Evolutionary conservation across 2,113 vertebrate species (phyloP), one percentile per base, ranked within the genome.

Genomic region (Cyrtonyx montezumae): DNA sequence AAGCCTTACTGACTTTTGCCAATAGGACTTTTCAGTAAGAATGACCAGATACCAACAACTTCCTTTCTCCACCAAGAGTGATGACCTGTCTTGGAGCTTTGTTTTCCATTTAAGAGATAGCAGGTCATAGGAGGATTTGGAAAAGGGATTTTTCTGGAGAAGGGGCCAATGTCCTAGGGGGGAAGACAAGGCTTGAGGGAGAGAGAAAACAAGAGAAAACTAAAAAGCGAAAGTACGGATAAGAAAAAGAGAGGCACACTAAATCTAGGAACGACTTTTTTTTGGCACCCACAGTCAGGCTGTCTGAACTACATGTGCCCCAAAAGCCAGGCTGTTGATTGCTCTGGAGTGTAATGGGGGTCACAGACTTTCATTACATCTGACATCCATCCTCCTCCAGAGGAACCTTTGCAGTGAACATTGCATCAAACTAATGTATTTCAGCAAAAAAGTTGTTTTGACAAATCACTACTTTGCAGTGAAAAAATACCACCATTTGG

Each of bases 231-330:
- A 26, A 91, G 26, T 3, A 6, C 6, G 65, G 42, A 11, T 1
- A 70, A 20, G 22, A 87, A 14, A 46, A 61, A 12, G 18, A 63
- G 37, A 73, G 20, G 25, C 22, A 73, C 45, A 26, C 3, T 48
- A 62, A 62, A 40, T 8, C 13, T 5, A 56, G 63, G 21, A 58
- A 36, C 67, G 30, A 10, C 40, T 20, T 1, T 8, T 53, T 66
- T 87, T 80, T 19, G 90, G 59, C 28, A 73, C 11, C n/a, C 51
- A 28, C 25, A 59, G 26, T 7, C 37, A 34, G 58, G 40, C 75
- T 76, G 13, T 5, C 46, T 61, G 32, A 75, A 36, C 1, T 3
- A 53, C 68, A 13, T 0, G 0, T 53, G 15, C 30, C 45, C 20
- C 46, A 66, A 87, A 61, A n/a, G 66, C 22, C 8, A 1, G 7